These are phyloP conservation scores for Trichonephila inaurata DNA, from an alignment of 1,140 invertebrate species.

Conservation along the genomic window DNA sequence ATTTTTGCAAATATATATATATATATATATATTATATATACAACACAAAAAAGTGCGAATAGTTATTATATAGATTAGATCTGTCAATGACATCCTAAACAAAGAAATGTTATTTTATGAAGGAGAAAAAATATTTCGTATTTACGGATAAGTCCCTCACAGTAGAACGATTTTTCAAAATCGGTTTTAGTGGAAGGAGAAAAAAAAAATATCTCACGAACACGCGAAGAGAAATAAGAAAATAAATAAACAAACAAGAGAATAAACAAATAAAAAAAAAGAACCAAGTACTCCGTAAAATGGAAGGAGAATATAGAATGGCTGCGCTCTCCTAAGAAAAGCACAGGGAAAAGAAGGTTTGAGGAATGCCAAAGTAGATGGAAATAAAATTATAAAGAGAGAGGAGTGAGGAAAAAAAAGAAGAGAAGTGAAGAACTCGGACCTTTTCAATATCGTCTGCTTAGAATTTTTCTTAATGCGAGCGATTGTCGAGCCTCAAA, in stretches of 20 bases:
- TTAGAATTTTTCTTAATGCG: conserved; percentile 76
- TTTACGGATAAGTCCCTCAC: background rate
- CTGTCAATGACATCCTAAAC: no score
- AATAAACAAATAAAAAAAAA: conserved; percentile 49
- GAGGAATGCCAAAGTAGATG: conserved; percentile 69
- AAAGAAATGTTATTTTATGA: background rate
- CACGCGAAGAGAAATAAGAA: background rate
- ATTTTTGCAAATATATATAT: no score
- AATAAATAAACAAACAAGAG: conserved; percentile 60
- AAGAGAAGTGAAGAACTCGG: conserved; percentile 45
- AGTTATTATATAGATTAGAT: no score
- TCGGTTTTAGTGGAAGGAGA: background rate
- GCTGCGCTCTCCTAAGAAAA: conserved; percentile 46
- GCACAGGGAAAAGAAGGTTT: conserved; percentile 20
- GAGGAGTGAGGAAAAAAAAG: background rate
- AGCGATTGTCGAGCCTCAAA: conserved; percentile 64
- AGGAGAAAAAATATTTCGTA: background rate
- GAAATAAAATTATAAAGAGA: conserved; percentile 70
- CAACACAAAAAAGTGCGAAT: no score
- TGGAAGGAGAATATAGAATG: conserved; percentile 55
- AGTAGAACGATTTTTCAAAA: background rate
- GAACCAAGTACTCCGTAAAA: conserved; percentile 53
- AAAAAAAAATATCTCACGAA: background rate
- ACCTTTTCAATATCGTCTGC: conserved; percentile 74
- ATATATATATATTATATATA: no score